Percentiles rank a stretch among this genome's conserved stretches.
Conservation (phyloP, 2,113 vertebrate species). For the Coreoperca whiteheadi region DNA sequence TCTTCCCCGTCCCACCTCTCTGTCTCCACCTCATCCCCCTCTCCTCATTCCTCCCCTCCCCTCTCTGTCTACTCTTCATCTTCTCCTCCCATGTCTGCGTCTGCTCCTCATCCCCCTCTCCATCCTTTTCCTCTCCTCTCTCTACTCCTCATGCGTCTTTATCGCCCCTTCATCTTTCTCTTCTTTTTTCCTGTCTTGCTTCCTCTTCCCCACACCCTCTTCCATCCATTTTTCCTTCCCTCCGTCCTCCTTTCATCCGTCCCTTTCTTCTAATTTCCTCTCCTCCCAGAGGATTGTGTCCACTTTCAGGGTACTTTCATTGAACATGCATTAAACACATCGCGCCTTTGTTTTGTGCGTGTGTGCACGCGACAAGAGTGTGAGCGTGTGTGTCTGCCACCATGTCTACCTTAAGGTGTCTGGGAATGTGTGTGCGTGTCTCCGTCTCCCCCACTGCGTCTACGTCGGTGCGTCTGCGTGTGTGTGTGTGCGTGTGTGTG, state of each 20-base stretch:
- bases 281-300: constrained; percentile 59
- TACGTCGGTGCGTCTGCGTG: constrained; percentile 50
- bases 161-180: neutral
- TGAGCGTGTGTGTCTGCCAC: constrained; percentile 60
- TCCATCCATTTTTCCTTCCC: neutral
- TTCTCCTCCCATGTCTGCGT: neutral
- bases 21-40: constrained; percentile 52
- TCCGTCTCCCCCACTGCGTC: constrained; percentile 55
- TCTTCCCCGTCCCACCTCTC: constrained; percentile 54
- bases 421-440: constrained; percentile 76
- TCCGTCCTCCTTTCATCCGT: constrained; percentile 1
- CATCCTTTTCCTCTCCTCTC: neutral
- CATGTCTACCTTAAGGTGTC: constrained; percentile 78
- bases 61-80: constrained; percentile 28
- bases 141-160: neutral
- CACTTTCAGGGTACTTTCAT: constrained; percentile 65
- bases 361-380: constrained; percentile 10
- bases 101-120: neutral
- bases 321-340: constrained; percentile 61
- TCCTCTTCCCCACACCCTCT: neutral
- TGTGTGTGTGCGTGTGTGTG: constrained; percentile 54
- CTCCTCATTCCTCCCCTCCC: constrained; percentile 28
- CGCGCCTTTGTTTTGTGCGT: constrained; percentile 15
- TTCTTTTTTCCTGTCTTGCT: neutral
- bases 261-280: constrained; percentile 46